Base-by-base conservation (phyloP, 2,888 invertebrate species). In the Sericinus montela region DNA sequence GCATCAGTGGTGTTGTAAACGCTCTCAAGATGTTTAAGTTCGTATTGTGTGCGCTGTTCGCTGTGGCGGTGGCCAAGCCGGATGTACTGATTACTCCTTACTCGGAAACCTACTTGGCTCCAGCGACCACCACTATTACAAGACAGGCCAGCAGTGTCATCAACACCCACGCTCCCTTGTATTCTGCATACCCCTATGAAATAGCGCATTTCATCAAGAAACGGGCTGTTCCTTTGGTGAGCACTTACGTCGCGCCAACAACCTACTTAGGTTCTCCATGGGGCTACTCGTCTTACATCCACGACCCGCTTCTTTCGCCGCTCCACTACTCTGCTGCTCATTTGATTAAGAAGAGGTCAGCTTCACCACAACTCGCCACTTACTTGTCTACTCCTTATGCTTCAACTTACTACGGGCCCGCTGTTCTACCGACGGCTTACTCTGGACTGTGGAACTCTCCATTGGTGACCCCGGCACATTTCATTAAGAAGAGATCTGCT, bases 31-130 rank as follows among this genome's bases (percentile, higher is more conserved):
- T 78, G 77, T 76, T 73, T 66, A 77, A 75, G 64, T 59, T 75
- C 69, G 74, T 82, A 56, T 79, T 90, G 80, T 88, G 80, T 65
- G 85, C 84, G 67, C 74, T 90, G 57, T 65, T 89, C 58, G 84
- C 89, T 62, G 67, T 87, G 53, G 85, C 75, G 57, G 74, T 72
- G 51, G 89, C 90, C 59, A 65, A 65, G 34, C 75, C 72, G 59
- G 54, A 68, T 53, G 13, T 41, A 32, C 30, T 46, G 2, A 0
- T 49, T 11, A 15, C 6, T 40, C 57, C 30, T 43, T 38, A 38
- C 19, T 47, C 42, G 23, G 29, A 44, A 8, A 14, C 30, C 8
- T 36, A 30, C 32, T 54, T 47, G 45, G 52, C 47, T 30, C 56
- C 43, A 46, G 60, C 63, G 10, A 53, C 61, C 15, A 54, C 62